A percentile compares a stretch with the other conserved stretches of the same genome.
phyloP scores from a whole-genome alignment of 2,113 vertebrate genomes.

The Sebastes schlegelii region DNA sequence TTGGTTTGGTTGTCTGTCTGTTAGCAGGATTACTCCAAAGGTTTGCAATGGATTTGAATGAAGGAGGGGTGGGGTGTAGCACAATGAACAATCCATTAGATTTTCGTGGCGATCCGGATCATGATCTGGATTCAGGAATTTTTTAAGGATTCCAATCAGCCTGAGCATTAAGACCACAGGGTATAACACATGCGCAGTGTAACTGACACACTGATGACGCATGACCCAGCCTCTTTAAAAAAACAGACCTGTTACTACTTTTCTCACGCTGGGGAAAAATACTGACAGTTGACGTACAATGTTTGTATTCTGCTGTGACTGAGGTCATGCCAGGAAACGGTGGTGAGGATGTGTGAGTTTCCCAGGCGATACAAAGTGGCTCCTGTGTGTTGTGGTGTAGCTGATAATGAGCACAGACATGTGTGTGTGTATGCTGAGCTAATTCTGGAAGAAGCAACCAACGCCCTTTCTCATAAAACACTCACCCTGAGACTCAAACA shows the following conservation, averaged over 20 bases:
- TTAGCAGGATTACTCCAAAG: no score
- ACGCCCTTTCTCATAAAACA: slow-evolving; percentile 56
- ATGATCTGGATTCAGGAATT: no score
- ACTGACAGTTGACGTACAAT: slow-evolving; percentile 28
- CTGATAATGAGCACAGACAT: slow-evolving; percentile 56
- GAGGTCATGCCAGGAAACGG: slow-evolving; percentile 70
- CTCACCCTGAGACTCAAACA: slow-evolving; percentile 11
- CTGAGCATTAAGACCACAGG: no score
- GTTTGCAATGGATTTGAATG: no score
- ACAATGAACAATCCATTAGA: no score
- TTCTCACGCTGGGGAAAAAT: slow-evolving; percentile 51
- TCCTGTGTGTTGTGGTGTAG: slow-evolving; percentile 47
- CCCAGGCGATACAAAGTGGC: slow-evolving; percentile 51
- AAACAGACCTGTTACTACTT: slow-evolving; percentile 2
- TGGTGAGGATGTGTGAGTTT: slow-evolving; percentile 55
- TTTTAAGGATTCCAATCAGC: no score
- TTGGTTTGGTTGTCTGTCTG: no score
- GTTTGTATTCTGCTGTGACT: slow-evolving; percentile 54
- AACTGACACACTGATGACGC: no score
- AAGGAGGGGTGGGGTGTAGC: no score
- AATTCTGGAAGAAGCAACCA: slow-evolving; percentile 52
- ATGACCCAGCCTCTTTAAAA: neutral
- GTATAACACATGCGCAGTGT: no score
- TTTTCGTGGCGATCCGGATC: no score
- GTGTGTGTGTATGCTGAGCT: slow-evolving; percentile 24